These are phyloP conservation scores for Stenichneumon culpator DNA, from an alignment of 2,888 invertebrate species.

Conservation along the genomic window DNA sequence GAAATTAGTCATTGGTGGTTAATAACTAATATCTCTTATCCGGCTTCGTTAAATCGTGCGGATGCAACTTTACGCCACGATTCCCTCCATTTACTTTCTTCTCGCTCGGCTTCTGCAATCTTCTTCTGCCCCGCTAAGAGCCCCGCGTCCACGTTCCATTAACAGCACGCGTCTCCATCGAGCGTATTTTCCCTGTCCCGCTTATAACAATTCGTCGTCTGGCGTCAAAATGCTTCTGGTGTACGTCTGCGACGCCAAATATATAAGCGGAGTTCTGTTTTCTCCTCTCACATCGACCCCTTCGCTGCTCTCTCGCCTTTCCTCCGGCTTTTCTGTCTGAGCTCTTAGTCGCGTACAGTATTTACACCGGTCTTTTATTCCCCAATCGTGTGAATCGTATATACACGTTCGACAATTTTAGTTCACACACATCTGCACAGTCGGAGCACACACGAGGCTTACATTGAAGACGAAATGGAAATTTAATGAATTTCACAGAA, in stretches of 20 bases:
- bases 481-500: conserved; percentile 32
- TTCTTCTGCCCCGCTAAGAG: conserved; percentile 32
- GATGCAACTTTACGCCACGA: conserved; percentile 29
- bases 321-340: conserved; percentile 14
- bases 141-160: conserved; percentile 47
- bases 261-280: conserved; percentile 61
- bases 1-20: neutral
- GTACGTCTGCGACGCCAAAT: conserved; percentile 68
- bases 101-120: conserved; percentile 14
- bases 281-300: conserved; percentile 38
- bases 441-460: neutral
- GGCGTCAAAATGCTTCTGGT: conserved; percentile 75
- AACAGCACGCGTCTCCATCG: conserved; percentile 39
- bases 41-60: neutral
- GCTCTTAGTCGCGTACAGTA: conserved; percentile 19
- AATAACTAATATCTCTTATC: neutral
- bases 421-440: neutral
- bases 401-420: conserved; percentile 4
- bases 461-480: conserved; percentile 15
- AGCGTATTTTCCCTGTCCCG: conserved; percentile 29
- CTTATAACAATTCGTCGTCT: conserved; percentile 78
- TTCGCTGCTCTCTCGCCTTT: conserved; percentile 4
- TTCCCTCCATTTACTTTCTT: conserved; percentile 28
- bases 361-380: conserved; percentile 31
- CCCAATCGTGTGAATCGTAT: conserved; percentile 33